These are phyloP conservation scores for Hypocryptadius cinnamomeus DNA, from an alignment of 2,113 vertebrate species.

Conservation along the genomic window DNA sequence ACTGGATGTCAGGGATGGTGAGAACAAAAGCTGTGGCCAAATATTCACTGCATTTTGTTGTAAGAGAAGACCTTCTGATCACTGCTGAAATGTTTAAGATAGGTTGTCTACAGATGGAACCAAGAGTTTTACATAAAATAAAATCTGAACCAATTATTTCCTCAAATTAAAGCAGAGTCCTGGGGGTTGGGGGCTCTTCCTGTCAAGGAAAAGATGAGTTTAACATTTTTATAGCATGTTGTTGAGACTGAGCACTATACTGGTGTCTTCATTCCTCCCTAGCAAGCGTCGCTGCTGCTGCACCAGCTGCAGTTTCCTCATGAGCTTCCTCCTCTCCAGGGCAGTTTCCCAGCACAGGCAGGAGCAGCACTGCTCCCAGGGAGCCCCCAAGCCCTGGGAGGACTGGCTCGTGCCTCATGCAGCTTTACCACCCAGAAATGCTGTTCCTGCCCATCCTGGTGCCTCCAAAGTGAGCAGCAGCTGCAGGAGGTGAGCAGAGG, in stretches of 20 bases:
- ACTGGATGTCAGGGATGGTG: background rate
- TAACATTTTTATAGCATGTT: background rate
- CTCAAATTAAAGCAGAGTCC: background rate
- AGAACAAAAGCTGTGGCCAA: background rate
- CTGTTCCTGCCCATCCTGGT: background rate
- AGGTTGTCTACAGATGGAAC: background rate
- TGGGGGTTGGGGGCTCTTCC: background rate
- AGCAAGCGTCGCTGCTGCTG: rapidly evolving
- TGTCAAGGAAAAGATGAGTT: background rate
- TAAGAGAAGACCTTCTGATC: background rate
- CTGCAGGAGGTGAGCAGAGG: background rate
- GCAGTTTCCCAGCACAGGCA: background rate
- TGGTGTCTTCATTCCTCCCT: background rate
- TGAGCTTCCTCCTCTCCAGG: background rate
- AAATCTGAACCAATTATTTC: background rate
- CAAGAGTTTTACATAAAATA: background rate
- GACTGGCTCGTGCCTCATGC: rapidly evolving
- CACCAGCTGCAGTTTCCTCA: background rate
- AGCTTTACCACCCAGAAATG: background rate
- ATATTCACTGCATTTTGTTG: background rate
- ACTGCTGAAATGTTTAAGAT: background rate
- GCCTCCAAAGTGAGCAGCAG: background rate
- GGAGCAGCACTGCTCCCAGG: background rate
- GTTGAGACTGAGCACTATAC: background rate
- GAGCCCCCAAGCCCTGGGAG: background rate